Base-by-base conservation (phyloP, 2,797 vertebrate genomes). In the Sebastes dallii region DNA sequence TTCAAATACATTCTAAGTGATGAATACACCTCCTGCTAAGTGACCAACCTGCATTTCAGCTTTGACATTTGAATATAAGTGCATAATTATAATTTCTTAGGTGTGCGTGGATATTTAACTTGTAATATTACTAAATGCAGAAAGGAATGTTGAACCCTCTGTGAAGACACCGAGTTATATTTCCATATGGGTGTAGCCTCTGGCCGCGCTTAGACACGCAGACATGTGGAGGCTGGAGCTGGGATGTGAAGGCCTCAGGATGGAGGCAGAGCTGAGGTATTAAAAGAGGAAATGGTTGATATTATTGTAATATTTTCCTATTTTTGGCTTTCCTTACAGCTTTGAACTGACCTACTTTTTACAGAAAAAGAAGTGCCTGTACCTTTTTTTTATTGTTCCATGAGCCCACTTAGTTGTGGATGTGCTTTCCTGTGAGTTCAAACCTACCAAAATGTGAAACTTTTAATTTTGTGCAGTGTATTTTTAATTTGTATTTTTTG, bases 341-440 rank as follows among this genome's bases (percentile, higher is more conserved):
- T 84, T 86, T 83, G 72, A 85, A 87, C 77, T 85, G 79, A 89
- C 75, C 77, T 85, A 85, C 78, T 87, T 90, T 90, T 82, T 91
- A 88, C 77, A 86, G 72, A 83, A 82, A 87, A 91, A 77, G 9
- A 91, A 92, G 93, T 94, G 92, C 93, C 92, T 94, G 88, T 86
- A 83, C 72, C 61, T 66, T 61, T 79, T n/a, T n/a, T 42, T 65
- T 8, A 30, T 5, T 5, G 32, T 81, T 83, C 66, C 60, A 55
- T 69, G 20, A 86, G 75, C 77, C 52, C 72, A 77, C 62, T 73
- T 66, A 75, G 54, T 72, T 78, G 76, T 88, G 76, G 69, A 83
- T 84, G 82, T 89, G 77, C 75, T 82, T 73, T 82, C 42, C 54
- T 77, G 72, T 88, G 66, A 80, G 67, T 78, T 77, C 65, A 46